Evolutionary conservation across 2,113 vertebrate genomes (phyloP).

Genomic region (Triplophysa dalaica): DNA sequence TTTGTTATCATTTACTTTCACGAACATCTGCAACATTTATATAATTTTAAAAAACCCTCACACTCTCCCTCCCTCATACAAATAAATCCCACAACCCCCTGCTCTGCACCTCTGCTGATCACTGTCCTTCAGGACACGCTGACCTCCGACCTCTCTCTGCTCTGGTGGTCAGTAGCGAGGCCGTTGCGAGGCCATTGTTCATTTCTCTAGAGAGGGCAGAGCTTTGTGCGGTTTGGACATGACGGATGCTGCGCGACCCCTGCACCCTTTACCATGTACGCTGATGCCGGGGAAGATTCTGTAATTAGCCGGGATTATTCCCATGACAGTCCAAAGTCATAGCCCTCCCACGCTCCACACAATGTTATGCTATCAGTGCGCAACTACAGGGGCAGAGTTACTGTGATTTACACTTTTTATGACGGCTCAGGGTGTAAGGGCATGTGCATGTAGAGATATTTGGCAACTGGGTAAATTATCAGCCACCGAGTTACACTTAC

Average conservation of each 20-base stretch:
- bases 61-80: conserved; percentile 26
- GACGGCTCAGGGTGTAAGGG: neutral
- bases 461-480: neutral
- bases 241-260: conserved; percentile 66
- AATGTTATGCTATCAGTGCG: neutral
- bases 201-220: conserved; percentile 32
- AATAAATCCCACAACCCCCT: conserved; percentile 61
- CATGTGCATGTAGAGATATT: neutral
- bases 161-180: conserved; percentile 38
- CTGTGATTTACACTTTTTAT: conserved; percentile 21
- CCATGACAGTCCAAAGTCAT: conserved; percentile 68
- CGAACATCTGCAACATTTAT: neutral
- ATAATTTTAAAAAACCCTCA: neutral
- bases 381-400: neutral
- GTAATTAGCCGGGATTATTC: conserved; percentile 86
- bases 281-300: conserved; percentile 56
- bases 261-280: conserved; percentile 61
- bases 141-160: conserved; percentile 38
- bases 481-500: neutral
- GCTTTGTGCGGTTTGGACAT: conserved; percentile 39
- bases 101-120: conserved; percentile 28
- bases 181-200: conserved; percentile 46
- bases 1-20: neutral
- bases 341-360: conserved; percentile 46
- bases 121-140: conserved; percentile 57